These are phyloP conservation scores for Carassius carassius DNA, from an alignment of 2,113 vertebrate species.

Conservation along the genomic window DNA sequence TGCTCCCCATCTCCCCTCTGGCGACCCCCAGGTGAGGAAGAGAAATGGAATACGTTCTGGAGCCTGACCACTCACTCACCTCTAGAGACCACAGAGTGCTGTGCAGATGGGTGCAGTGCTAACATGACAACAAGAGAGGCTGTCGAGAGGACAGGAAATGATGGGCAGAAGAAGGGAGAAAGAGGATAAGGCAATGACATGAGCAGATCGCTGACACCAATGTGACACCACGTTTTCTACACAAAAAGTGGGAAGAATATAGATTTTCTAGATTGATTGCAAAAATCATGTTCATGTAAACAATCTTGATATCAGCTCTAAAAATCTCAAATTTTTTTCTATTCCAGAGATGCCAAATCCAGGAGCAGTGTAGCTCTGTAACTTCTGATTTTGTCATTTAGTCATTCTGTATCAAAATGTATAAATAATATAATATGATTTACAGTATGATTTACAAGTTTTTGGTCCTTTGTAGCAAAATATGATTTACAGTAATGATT, in stretches of 20 bases:
- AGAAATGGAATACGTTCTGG: constrained; percentile 42
- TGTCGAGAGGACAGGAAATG: constrained; percentile 11
- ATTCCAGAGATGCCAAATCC: too few species aligned
- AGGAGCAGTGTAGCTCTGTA: neutral
- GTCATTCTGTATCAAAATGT: neutral
- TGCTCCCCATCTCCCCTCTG: constrained; percentile 41
- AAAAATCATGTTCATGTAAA: neutral
- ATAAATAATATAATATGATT: neutral
- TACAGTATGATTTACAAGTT: neutral
- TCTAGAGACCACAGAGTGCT: constrained; percentile 36
- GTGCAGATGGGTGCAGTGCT: constrained; percentile 36
- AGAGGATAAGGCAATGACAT: too few species aligned
- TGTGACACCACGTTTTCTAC: neutral
- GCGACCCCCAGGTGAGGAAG: constrained; percentile 49
- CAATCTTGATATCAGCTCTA: neutral
- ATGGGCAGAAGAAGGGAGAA: neutral
- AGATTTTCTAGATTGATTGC: too few species aligned
- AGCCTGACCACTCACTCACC: constrained; percentile 38
- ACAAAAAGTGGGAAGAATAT: neutral
- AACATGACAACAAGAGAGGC: neutral
- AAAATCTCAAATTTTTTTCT: neutral
- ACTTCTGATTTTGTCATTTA: neutral
- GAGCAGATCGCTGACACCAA: neutral
- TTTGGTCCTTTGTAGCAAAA: neutral
- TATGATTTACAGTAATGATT: too few species aligned